Conservation (phyloP, 23 tunicate genomes). For the Ciona savignyi region DNA sequence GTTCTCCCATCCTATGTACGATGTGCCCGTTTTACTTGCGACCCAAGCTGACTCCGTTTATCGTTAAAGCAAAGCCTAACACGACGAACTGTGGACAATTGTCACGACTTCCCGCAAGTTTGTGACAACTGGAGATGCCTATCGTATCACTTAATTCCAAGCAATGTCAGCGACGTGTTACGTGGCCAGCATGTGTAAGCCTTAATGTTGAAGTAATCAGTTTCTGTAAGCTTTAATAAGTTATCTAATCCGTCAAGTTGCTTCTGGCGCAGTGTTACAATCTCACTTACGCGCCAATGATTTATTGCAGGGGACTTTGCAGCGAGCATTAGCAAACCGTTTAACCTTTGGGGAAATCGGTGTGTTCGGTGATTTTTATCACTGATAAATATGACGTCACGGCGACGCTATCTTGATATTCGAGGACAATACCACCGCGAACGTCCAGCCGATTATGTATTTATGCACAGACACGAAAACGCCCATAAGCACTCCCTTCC, state of each 20-base stretch:
- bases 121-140: too few species aligned
- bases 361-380: not conserved
- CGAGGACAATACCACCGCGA: not conserved
- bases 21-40: not conserved
- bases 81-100: not conserved
- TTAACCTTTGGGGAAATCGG: too few species aligned
- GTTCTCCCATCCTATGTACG: too few species aligned
- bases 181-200: too few species aligned
- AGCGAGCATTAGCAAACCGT: not conserved
- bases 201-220: too few species aligned
- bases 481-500: not conserved
- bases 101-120: conserved; percentile 1
- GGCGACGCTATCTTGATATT: not conserved
- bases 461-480: not conserved
- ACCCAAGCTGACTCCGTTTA: not conserved
- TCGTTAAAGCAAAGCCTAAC: not conserved
- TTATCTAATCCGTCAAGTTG: too few species aligned
- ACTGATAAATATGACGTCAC: not conserved
- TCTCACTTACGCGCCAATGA: too few species aligned
- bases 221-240: too few species aligned
- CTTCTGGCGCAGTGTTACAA: too few species aligned
- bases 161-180: too few species aligned
- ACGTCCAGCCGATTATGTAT: not conserved
- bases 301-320: too few species aligned
- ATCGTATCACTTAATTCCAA: too few species aligned